Base-by-base conservation (phyloP, 2,113 vertebrate genomes). In the Gopherus evgoodei region DNA sequence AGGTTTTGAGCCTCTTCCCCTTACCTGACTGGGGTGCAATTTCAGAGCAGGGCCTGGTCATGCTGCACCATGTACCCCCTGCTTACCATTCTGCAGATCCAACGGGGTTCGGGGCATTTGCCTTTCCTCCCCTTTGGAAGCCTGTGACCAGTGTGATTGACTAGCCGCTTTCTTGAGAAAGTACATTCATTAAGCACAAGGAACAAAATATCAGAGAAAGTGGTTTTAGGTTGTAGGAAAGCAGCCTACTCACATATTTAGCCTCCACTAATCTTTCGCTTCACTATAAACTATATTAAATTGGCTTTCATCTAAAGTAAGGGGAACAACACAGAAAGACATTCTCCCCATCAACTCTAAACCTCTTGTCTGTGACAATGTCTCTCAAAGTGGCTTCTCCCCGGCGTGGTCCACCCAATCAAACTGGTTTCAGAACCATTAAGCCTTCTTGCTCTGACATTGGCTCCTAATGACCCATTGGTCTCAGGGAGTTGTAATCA, bases 341-440 rank as follows among this genome's bases (percentile, higher is more conserved):
- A 0, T 35, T 4, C 2, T 0, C 10, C 65, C 80, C 47, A 35
- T 16, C 49, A 49, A 53, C 2, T 11, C 21, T 13, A n/a, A 16
- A 12, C 5, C 44, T 42, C 83, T 47, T 2, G 12, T 10, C 31
- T 83, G 47, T 22, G 59, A n/a, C 19, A 4, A 50, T 84, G 90
- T 82, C 38, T 21, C 94, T 88, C 86, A 25, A 7, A 78, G 22
- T 42, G 11, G 72, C 38, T 42, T 75, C 7, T 65, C 50, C 2
- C 1, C 0, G 1, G 3, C 25, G 22, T 50, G 29, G 50, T 10
- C 14, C 35, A 93, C 47, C 76, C 22, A 84, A 3, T n/a, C 88
- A 62, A 25, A 56, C 7, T 6, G 75, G 78, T 65, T 65, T 65
- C 62, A 65, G 62, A 65, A n/a, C 5, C 90, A 81, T 0, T 13